These are phyloP conservation scores for Acrocyrtus sp. DNA, from an alignment of 2,888 invertebrate genomes.

Conservation along the genomic window DNA sequence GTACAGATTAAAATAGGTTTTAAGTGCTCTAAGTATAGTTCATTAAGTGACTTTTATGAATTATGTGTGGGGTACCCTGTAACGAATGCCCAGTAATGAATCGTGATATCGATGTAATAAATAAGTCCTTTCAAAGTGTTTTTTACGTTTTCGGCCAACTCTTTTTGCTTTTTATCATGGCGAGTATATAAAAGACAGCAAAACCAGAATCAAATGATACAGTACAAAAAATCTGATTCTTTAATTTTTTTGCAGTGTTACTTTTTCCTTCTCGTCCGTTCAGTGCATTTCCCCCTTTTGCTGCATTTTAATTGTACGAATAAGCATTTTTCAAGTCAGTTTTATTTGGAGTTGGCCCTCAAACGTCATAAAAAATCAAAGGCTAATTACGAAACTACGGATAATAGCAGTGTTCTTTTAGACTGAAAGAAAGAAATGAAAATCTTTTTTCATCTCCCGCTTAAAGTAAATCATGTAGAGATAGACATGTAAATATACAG, in stretches of 20 bases:
- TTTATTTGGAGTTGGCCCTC: slow-evolving; percentile 9
- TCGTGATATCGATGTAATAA: slow-evolving; percentile 40
- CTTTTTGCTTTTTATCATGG: not conserved
- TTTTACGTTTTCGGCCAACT: not conserved
- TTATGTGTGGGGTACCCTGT: slow-evolving; percentile 31
- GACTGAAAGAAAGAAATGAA: too few species aligned
- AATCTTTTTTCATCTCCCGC: slow-evolving; percentile 28
- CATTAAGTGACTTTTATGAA: too few species aligned
- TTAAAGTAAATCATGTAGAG: slow-evolving; percentile 18
- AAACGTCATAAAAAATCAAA: not conserved
- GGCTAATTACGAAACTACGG: slow-evolving; percentile 17
- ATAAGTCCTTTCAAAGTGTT: slow-evolving; percentile 1
- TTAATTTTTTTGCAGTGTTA: not conserved
- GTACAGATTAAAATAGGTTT: too few species aligned
- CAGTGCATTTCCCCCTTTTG: too few species aligned
- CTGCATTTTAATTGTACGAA: too few species aligned
- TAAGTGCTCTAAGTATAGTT: too few species aligned
- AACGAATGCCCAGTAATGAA: slow-evolving; percentile 48
- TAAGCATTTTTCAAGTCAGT: too few species aligned
- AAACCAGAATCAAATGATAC: slow-evolving; percentile 8
- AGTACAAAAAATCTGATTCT: slow-evolving; percentile 16
- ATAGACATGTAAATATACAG: not conserved
- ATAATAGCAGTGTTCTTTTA: slow-evolving; percentile 48
- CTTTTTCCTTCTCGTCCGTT: too few species aligned
- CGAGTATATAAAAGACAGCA: not conserved